phyloP scores from a whole-genome alignment of 2,113 vertebrate genomes.

The Scomber japonicus region DNA sequence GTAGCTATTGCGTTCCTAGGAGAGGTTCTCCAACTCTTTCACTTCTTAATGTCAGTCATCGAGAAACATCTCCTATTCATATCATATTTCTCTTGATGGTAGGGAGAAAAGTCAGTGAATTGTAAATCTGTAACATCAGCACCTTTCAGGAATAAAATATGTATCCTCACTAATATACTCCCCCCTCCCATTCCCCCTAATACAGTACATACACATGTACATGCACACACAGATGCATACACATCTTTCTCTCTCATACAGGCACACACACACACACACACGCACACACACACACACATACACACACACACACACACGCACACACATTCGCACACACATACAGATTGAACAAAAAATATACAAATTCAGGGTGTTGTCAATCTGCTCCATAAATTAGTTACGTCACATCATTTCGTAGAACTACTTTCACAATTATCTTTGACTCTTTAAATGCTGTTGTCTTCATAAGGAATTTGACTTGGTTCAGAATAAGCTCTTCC shows the following conservation, averaged over 20 bases:
- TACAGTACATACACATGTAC: slow-evolving; percentile 51
- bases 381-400: slow-evolving; percentile 76
- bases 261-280: slow-evolving; percentile 24
- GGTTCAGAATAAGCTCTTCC: slow-evolving; percentile 33
- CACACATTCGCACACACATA: slow-evolving; percentile 20
- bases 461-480: slow-evolving; percentile 47
- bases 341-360: slow-evolving; percentile 55
- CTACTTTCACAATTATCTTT: slow-evolving; percentile 55
- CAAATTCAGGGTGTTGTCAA: slow-evolving; percentile 60
- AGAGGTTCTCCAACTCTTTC: slow-evolving; percentile 25
- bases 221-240: slow-evolving; percentile 39
- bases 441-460: slow-evolving; percentile 59
- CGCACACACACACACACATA: slow-evolving; percentile 41
- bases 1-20: slow-evolving; percentile 60
- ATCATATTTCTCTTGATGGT: slow-evolving; percentile 37
- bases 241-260: neutral
- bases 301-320: slow-evolving; percentile 25
- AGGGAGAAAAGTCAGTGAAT: slow-evolving; percentile 30
- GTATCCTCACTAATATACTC: slow-evolving; percentile 40
- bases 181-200: slow-evolving; percentile 20
- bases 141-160: slow-evolving; percentile 72
- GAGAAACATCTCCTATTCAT: slow-evolving; percentile 26
- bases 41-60: slow-evolving; percentile 20
- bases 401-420: slow-evolving; percentile 64
- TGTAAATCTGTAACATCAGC: slow-evolving; percentile 78